These are phyloP conservation scores for Speoplatyrhinus poulsoni DNA, from an alignment of 2,113 vertebrate species.

Conservation along the genomic window DNA sequence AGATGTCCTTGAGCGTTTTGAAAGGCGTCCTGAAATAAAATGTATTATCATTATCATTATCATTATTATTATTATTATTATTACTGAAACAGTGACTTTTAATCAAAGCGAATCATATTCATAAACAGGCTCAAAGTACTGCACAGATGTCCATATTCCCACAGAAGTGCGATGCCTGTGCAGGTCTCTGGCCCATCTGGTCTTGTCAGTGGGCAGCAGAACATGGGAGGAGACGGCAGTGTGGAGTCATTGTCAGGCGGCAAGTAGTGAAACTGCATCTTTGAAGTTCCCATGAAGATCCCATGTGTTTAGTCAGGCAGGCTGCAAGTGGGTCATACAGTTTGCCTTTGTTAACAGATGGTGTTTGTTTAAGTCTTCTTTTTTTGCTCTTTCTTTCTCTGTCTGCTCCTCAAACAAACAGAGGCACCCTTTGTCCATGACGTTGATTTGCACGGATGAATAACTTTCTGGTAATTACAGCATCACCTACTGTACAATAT, in stretches of 20 bases:
- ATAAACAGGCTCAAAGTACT: conserved; percentile 23
- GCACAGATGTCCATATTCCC: conserved; percentile 28
- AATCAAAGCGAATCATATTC: conserved; percentile 23
- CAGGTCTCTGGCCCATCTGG: conserved; percentile 35
- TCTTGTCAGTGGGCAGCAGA: neutral
- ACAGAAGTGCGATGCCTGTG: conserved; percentile 12
- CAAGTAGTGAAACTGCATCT: conserved; percentile 51
- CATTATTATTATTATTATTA: too few species aligned
- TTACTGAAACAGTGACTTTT: neutral
- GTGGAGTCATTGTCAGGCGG: conserved; percentile 14
- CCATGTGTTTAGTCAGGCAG: conserved; percentile 34
- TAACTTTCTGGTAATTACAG: conserved; percentile 43
- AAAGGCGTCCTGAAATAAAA: too few species aligned
- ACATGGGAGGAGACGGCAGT: conserved; percentile 19
- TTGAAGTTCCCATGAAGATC: conserved; percentile 45
- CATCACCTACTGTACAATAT: neutral
- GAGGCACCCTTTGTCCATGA: conserved; percentile 17
- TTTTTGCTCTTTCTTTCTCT: conserved; percentile 10
- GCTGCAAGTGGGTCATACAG: conserved; percentile 66
- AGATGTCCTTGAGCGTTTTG: too few species aligned
- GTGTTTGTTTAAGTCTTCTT: conserved; percentile 41
- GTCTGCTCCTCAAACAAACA: conserved; percentile 32
- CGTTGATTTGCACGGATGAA: conserved; percentile 26
- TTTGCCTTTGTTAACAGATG: conserved; percentile 69
- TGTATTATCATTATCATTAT: too few species aligned